Base-by-base conservation (phyloP, 2,888 invertebrate species). In the Athalia circularis region DNA sequence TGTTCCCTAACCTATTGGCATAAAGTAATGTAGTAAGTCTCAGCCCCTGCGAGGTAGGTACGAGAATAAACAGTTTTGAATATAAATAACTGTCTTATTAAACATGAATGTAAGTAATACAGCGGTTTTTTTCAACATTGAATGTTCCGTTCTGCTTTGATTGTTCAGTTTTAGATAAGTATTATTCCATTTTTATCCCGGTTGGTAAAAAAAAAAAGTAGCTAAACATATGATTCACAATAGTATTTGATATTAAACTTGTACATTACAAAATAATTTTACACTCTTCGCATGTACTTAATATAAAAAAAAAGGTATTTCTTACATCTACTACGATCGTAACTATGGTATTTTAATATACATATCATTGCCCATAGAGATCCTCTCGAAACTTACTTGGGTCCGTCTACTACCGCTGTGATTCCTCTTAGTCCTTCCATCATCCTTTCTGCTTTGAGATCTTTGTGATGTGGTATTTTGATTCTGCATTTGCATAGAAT, bases 351-450 rank as follows among this genome's bases (percentile, higher is more conserved):
- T 29, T 52, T 15, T 64, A 59, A 77, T 80, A 57, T 83, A 85
- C 65, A 48, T 43, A 47, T 62, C 5, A 52, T 67, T 29, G 29
- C 29, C 29, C 29, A 29, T 29, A 29, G 29, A 29, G 29, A 77
- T 7, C 7, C 4, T 52, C 9, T 68, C 11, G n/a, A 68, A n/a
- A 78, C 84, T 76, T 48, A 83, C 89, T 76, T 76, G 77, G 15
- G 57, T 65, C 78, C 88, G 84, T 83, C 90, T 84, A 74, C 88
- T 90, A 9, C 89, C 87, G 77, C 90, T 90, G 48, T 88, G 85
- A 54, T 87, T 87, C 78, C 90, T 85, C 77, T 90, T 90, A 0
- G 86, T 80, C 45, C 88, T 85, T 8, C 88, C 88, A 4, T 88
- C 84, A 48, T 84, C 87, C 79, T 89, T 90, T 80, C 88, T 87